These are phyloP conservation scores for Ophiodon elongatus DNA, from an alignment of 2,113 vertebrate species.

Conservation along the genomic window DNA sequence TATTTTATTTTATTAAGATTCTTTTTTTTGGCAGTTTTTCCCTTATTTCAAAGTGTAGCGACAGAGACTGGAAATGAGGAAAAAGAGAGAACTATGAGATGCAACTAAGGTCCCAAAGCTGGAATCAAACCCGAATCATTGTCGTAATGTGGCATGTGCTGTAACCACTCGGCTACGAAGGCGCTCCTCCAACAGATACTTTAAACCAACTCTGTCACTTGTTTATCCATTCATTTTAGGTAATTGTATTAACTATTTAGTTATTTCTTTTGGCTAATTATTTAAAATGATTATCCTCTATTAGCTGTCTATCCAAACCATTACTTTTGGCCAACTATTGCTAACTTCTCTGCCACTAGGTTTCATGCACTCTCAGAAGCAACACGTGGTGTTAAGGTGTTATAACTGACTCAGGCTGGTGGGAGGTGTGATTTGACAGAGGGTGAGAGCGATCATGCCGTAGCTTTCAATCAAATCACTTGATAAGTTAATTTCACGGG, in stretches of 20 bases:
- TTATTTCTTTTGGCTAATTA: not conserved
- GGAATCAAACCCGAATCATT: not conserved
- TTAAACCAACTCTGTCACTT: not conserved
- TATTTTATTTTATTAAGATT: too few relatives aligned
- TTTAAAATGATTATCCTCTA: not conserved
- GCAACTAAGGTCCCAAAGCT: not conserved
- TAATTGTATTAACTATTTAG: not conserved
- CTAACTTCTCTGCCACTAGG: not conserved
- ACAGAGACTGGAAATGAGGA: too few relatives aligned
- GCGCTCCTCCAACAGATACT: not conserved
- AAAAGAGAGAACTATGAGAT: too few relatives aligned
- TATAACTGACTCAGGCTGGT: slow-evolving; percentile 37
- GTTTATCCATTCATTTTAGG: not conserved
- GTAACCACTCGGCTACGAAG: not conserved
- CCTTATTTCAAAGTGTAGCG: too few relatives aligned
- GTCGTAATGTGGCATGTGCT: not conserved
- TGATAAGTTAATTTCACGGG: slow-evolving; percentile 20
- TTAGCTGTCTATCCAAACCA: not conserved
- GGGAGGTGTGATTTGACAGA: slow-evolving; percentile 42
- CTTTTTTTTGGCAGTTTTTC: too few relatives aligned
- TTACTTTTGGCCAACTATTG: not conserved
- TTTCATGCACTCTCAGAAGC: not conserved
- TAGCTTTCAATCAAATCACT: slow-evolving; percentile 35
- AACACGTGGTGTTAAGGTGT: not conserved
- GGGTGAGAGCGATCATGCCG: slow-evolving; percentile 15